phyloP scores from a whole-genome alignment of 2,113 vertebrate genomes.

The Cochlearius cochlearius region DNA sequence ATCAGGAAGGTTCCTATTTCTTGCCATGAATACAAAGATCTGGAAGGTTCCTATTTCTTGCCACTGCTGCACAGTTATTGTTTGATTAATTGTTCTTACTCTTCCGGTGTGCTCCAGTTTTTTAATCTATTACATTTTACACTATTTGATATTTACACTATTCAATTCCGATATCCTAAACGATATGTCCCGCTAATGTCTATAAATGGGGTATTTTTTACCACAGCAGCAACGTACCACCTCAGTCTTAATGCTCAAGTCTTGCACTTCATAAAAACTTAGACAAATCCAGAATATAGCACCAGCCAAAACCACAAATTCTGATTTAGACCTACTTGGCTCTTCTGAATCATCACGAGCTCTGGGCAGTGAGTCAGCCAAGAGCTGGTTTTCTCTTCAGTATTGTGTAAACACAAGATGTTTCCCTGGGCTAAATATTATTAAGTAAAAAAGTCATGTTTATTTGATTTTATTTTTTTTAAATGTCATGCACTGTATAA shows the following conservation, averaged over 20 bases:
- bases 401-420: conserved; percentile 57
- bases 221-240: not conserved
- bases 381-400: conserved; percentile 44
- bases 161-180: not conserved
- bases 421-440: conserved; percentile 53
- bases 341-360: conserved; percentile 49
- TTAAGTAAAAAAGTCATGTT: conserved; percentile 37
- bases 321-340: conserved; percentile 53
- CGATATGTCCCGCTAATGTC: not conserved
- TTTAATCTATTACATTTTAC: not conserved
- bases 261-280: not conserved
- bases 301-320: conserved; percentile 43
- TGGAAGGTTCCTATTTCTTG: not conserved
- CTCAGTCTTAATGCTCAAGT: not conserved
- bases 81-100: not conserved
- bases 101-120: not conserved
- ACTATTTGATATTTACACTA: not conserved
- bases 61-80: not conserved
- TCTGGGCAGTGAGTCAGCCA: conserved; percentile 38
- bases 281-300: not conserved
- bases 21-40: not conserved
- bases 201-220: not conserved
- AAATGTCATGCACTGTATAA: not conserved
- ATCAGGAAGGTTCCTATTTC: not conserved
- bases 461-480: not conserved